A percentile compares a stretch with the other conserved stretches of the same genome.
phyloP scores from a whole-genome alignment of 2,797 vertebrate species.

The Ciconia nigra region DNA sequence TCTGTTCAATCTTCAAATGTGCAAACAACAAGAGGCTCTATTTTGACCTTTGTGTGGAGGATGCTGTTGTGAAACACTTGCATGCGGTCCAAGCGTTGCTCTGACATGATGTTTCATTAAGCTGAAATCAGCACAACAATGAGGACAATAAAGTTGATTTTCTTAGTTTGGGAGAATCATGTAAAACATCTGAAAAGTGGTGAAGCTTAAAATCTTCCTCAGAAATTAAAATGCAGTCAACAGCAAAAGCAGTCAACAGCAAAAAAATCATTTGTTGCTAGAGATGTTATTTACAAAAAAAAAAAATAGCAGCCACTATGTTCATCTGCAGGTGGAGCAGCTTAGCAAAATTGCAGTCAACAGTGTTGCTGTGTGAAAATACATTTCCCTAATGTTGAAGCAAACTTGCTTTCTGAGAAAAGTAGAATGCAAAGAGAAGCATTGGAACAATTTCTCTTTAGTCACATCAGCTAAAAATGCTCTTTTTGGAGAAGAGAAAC shows the following conservation, averaged over 20 bases:
- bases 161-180: not conserved
- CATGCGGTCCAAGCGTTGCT: accelerated
- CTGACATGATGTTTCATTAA: not conserved
- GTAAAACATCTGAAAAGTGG: not conserved
- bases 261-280: not conserved
- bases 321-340: not conserved
- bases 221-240: not conserved
- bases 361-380: not conserved
- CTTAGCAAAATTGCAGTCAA: not conserved
- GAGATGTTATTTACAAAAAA: not conserved
- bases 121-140: not conserved
- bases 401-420: not conserved
- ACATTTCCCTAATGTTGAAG: accelerated
- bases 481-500: not conserved
- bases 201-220: not conserved
- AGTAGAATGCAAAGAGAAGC: not conserved
- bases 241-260: not conserved
- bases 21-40: not conserved
- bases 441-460: not conserved
- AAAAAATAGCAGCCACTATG: accelerated
- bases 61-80: not conserved
- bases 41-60: not conserved
- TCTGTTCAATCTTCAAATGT: not conserved
- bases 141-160: not conserved
- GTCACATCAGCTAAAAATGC: not conserved